Evolutionary conservation across 2,797 vertebrate genomes (phyloP), one percentile per base, ranked within the genome.

Genomic region (Geotrypetes seraphini): DNA sequence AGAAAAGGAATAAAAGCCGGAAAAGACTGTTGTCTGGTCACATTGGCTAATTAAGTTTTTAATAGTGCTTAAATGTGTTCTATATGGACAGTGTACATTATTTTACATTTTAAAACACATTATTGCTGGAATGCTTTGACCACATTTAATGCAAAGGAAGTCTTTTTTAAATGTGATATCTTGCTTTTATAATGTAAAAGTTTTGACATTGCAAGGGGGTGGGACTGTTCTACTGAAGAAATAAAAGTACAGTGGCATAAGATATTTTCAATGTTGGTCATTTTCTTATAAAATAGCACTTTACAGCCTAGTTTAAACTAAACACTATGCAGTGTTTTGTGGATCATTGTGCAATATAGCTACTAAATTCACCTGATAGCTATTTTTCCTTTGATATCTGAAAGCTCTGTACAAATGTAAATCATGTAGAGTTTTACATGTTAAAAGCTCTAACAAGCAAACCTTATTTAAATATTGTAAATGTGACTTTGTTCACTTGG

Each of bases 281-380:
- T 37, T 50, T 40, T 38, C 19, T 52, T 12, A 65, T 22, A 52
- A 73, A 78, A 60, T 75, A 73, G 91, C 87, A 92, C 88, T 91
- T 92, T 91, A 87, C 62, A 71, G 82, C 71, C 64, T 69, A 79
- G 75, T 61, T 30, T 63, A 67, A 65, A 36, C 64, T 71, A 61
- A 75, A 66, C 74, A 63, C 59, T 37, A 43, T 64, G 60, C 77
- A 63, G 42, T 57, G 39, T 69, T 72, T 44, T 53, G 35, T 78
- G 60, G 34, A 58, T 61, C 48, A 25, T 60, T 71, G 85, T 88
- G 81, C 79, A 87, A 83, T 90, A 77, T 69, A 57, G 60, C 69
- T 71, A 51, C 63, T 70, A 5, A 29, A 11, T 22, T 46, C 35
- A 20, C 4, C 7, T 33, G 29, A 24, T 42, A 29, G 42, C 59